Base-by-base conservation (phyloP, 2,888 invertebrate species). In the Hipparchia sbordonii region DNA sequence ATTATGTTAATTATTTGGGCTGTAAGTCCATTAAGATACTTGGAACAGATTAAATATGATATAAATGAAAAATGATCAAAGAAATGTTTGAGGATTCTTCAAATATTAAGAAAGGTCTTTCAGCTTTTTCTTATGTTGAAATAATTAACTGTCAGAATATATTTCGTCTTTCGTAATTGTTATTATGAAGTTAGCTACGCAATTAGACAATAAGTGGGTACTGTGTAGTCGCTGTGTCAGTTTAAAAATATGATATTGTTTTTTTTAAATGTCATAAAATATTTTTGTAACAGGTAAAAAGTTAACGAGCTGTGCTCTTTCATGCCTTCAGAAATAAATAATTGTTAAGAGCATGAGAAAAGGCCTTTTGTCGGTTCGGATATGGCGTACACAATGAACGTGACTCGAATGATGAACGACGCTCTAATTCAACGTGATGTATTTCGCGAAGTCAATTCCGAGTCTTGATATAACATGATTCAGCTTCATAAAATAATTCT, bases 361-460 rank as follows among this genome's bases (percentile, higher is more conserved):
- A 72, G 63, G 59, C 61, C 71, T 66, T 71, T 69, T 60, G 73
- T 48, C 71, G 56, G 68, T 61, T 72, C 61, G 71, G 72, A 72
- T 70, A 72, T 66, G 68, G 48, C 48, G 69, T 39, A 66, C 65
- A 69, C 65, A 69, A 51, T 57, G 67, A 65, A 66, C 71, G 74
- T 72, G 71, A 74, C 74, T 12, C 45, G 74, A 74, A 74, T 74
- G 62, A 74, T 67, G 67, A 72, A 70, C 63, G 61, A 72, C 72
- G 61, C 60, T 66, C 74, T 69, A 74, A 74, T 74, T 69, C 63
- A 70, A 13, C 67, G 74, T 57, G 71, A 69, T 72, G 68, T 66
- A 39, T 56, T 70, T 74, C 60, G 63, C 67, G 62, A 62, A 70
- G 61, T 71, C 63, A 65, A 67, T 60, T 67, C 61, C 52, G 54